Base-by-base conservation (phyloP, 2,113 vertebrate species). In the Oryzias javanicus region DNA sequence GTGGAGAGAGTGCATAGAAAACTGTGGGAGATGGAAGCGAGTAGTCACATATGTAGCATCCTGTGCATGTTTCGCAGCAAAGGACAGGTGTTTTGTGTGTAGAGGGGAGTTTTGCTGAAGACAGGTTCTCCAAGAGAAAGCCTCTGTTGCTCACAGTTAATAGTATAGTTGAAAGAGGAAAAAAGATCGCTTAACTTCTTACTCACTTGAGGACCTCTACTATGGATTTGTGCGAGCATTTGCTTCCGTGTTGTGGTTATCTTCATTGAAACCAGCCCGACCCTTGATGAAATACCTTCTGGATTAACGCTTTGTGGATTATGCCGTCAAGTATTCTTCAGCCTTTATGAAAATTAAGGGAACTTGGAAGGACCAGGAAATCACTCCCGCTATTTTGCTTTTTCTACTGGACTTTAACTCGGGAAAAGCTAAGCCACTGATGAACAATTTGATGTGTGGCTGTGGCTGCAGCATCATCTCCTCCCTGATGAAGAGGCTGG, bases 401-500 rank as follows among this genome's bases (percentile, higher is more conserved):
- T 62, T 6, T 42, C 42, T 54, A 42, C 47, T 49, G 66, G 3
- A 41, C 29, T 56, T 63, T 42, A 64, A 60, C 55, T 65, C 47
- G 50, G 60, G 72, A 62, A 18, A 50, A 60, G 61, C 67, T 18
- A 20, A 91, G 81, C 7, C 89, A 55, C 91, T 87, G 84, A 95
- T 94, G 93, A 96, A 89, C 90, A 92, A 92, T 91, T 94, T 94
- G 90, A 98, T 98, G 97, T 98, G 96, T 88, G 95, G 95, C 91
- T 98, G 96, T 94, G 94, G 94, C 89, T 96, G 96, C 93, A 95
- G 94, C 93, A 80, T 98, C 91, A 93, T 98, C 94, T 98, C 94
- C 86, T 96, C 94, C 86, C 91, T 99, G 92, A 98, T 98, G 97
- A 99, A 99, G 96, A 96, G 94, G 91, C 93, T 98, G 91, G 94